Percentiles rank a stretch among this genome's conserved stretches.
Evolutionary conservation across 2,113 vertebrate species (phyloP).

Genomic region (Thymallus thymallus): DNA sequence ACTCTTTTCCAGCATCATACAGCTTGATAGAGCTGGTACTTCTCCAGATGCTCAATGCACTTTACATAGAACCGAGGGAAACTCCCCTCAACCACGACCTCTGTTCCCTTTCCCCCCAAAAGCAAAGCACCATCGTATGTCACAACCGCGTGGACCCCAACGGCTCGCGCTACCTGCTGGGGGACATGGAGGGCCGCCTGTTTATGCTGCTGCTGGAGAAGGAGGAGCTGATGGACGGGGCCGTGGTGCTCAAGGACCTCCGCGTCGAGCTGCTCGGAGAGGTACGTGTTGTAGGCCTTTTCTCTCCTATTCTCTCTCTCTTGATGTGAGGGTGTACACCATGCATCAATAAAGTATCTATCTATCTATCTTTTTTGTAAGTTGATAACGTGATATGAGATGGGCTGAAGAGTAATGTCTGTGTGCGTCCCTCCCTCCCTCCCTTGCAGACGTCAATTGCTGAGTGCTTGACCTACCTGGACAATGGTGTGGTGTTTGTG

Average conservation of each 20-base stretch:
- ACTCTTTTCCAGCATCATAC: not conserved
- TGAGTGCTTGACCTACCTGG: conserved; percentile 95
- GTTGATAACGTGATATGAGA: too few relatives aligned
- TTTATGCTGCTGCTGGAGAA: conserved; percentile 98
- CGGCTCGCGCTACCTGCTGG: conserved; percentile 91
- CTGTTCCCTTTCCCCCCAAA: conserved; percentile 14
- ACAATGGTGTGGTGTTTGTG: conserved; percentile 96
- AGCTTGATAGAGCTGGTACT: too few relatives aligned
- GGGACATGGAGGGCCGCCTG: conserved; percentile 96
- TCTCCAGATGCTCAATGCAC: too few relatives aligned
- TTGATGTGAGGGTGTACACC: too few relatives aligned
- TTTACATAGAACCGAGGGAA: not conserved
- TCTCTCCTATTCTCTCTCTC: not conserved
- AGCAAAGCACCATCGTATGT: conserved; percentile 98
- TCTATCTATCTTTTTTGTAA: too few relatives aligned
- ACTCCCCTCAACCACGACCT: not conserved
- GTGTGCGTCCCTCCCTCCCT: not conserved
- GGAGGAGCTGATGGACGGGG: conserved; percentile 96
- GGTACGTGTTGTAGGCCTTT: conserved; percentile 64
- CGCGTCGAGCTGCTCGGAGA: conserved; percentile 94
- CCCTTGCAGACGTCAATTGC: conserved; percentile 90
- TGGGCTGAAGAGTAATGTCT: not conserved
- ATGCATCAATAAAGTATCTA: too few relatives aligned
- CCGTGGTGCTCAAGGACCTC: conserved; percentile 90
- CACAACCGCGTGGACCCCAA: conserved; percentile 98